Conservation (phyloP, 1,140 invertebrate genomes). For the Aphelenchoides besseyi region DNA sequence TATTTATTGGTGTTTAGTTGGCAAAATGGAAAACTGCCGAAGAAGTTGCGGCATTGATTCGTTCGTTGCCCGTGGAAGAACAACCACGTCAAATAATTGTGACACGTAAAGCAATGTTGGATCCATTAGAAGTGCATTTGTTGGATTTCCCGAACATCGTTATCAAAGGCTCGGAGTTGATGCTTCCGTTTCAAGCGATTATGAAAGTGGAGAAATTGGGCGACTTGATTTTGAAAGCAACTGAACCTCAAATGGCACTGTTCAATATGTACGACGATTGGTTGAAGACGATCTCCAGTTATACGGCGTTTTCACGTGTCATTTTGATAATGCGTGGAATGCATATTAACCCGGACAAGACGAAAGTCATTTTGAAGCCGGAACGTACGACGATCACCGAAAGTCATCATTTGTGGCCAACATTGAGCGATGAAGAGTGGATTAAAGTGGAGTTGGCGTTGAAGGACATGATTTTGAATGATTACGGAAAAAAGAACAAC, state of each 20-base stretch:
- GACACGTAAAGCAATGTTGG: conserved; percentile 97
- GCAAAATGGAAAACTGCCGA: conserved; percentile 99
- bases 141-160: conserved; percentile 99
- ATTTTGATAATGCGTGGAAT: conserved; percentile 92
- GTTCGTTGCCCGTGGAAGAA: conserved; percentile 97
- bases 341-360: conserved; percentile 97
- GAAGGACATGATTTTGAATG: conserved; percentile 95
- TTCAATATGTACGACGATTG: conserved; percentile 99
- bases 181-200: conserved; percentile 97
- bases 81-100: conserved; percentile 99
- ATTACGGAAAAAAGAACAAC: conserved; percentile 99
- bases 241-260: conserved; percentile 98
- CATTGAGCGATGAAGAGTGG: conserved; percentile 95
- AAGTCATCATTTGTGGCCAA: conserved; percentile 98
- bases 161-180: conserved; percentile 97
- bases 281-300: conserved; percentile 72
- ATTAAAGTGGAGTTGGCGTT: conserved; percentile 97
- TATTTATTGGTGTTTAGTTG: conserved; percentile 67
- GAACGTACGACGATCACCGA: conserved; percentile 98
- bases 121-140: conserved; percentile 96
- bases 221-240: conserved; percentile 96
- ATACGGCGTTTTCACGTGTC: conserved; percentile 84
- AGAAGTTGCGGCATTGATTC: conserved; percentile 97
- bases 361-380: conserved; percentile 95
- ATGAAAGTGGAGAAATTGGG: conserved; percentile 95